Evolutionary conservation across 2,888 invertebrate genomes (phyloP), one percentile per base, ranked within the genome.

Genomic region (Theristus sp.): DNA sequence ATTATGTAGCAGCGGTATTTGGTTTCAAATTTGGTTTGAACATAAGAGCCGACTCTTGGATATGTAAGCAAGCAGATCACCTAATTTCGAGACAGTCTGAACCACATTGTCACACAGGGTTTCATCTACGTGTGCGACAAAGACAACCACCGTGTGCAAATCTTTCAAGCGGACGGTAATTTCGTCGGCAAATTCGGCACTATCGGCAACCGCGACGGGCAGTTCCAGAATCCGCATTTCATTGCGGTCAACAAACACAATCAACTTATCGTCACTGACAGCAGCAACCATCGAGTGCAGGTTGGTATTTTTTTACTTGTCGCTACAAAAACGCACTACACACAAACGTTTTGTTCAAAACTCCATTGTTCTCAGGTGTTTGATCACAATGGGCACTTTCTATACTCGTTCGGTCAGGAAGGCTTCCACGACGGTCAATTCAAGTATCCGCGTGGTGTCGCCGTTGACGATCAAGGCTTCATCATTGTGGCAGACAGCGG

Each of bases 61-160:
- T n/a, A n/a, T n/a, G n/a, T n/a, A n/a, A n/a, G n/a, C n/a, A n/a
- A n/a, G n/a, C n/a, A n/a, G n/a, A n/a, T n/a, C n/a, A n/a, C n/a
- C n/a, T n/a, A n/a, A n/a, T n/a, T n/a, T n/a, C n/a, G n/a, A n/a
- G n/a, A n/a, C n/a, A n/a, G n/a, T n/a, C n/a, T n/a, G n/a, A n/a
- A n/a, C n/a, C n/a, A n/a, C n/a, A n/a, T 38, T 38, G 6, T 6
- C 38, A 20, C 30, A 10, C 57, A 68, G 38, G 94, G 94, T 70
- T 91, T 93, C 77, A 93, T 96, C 74, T 98, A 96, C 77, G 93
- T 98, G 66, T 94, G 93, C 80, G 96, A 98, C 81, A 98, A 85
- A 82, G 94, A 94, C 81, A 96, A 96, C 81, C 93, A 94, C 80
- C 84, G 96, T 78, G 86, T 96, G 63, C 94, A 96, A 84, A 90